These are phyloP conservation scores for Pogona vitticeps DNA, from an alignment of 2,113 vertebrate genomes.

Conservation along the genomic window DNA sequence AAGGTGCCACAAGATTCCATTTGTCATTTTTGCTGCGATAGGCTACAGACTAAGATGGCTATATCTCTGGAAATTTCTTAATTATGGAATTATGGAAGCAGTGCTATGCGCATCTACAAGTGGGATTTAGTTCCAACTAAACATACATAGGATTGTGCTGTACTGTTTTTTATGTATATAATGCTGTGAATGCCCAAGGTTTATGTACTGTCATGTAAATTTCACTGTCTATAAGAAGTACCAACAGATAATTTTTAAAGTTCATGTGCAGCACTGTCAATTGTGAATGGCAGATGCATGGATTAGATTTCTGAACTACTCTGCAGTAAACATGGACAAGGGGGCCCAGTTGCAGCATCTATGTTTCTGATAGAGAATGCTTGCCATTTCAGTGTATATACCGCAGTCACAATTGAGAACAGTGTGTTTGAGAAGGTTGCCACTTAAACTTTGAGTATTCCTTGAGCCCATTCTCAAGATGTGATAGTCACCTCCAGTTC, in stretches of 20 bases:
- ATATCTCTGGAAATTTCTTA: too few species aligned
- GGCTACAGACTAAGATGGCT: constrained; percentile 28
- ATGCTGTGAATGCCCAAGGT: neutral
- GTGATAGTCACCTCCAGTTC: neutral
- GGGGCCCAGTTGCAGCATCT: neutral
- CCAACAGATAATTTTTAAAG: neutral
- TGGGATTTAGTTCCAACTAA: neutral
- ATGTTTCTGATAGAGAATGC: neutral
- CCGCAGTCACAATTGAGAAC: neutral
- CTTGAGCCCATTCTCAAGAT: neutral
- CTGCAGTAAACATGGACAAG: neutral
- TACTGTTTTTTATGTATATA: too few species aligned
- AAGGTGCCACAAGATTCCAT: too few species aligned
- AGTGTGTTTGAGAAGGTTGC: neutral
- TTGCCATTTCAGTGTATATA: neutral
- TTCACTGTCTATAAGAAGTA: neutral
- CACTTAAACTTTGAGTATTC: neutral
- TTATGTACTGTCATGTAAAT: neutral
- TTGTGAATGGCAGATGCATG: neutral
- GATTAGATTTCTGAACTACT: neutral
- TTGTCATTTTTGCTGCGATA: neutral
- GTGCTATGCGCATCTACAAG: neutral
- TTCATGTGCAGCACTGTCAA: neutral
- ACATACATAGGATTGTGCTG: neutral
- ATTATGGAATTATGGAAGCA: too few species aligned